Evolutionary conservation across 2,113 vertebrate species (phyloP).

Genomic region (Antigone vipio): DNA sequence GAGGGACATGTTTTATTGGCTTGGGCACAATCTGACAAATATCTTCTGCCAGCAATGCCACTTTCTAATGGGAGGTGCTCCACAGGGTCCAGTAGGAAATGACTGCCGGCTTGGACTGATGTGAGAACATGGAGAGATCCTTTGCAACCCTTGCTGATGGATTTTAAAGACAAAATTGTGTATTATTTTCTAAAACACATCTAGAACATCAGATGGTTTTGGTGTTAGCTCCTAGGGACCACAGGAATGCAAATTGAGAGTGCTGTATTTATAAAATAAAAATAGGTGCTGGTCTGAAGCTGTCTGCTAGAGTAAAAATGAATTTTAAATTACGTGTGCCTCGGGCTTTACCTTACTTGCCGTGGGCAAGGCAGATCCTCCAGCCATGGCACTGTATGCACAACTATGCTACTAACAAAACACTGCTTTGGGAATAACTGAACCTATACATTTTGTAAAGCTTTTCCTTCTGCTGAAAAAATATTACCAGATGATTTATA

Average conservation of each 20-base stretch:
- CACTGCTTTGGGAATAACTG: slow-evolving; percentile 48
- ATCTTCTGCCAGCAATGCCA: neutral
- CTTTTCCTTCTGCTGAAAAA: slow-evolving; percentile 39
- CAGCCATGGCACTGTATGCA: slow-evolving; percentile 27
- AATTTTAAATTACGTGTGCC: slow-evolving; percentile 67
- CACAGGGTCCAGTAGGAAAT: neutral
- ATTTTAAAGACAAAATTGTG: slow-evolving; percentile 45
- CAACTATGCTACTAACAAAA: slow-evolving; percentile 54
- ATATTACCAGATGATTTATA: neutral
- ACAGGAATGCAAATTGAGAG: slow-evolving; percentile 49
- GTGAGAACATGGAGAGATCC: neutral
- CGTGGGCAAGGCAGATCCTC: slow-evolving; percentile 62
- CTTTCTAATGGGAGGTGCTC: neutral
- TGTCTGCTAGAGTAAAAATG: slow-evolving; percentile 52
- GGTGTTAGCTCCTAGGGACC: slow-evolving; percentile 26
- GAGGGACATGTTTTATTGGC: neutral
- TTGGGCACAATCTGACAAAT: neutral
- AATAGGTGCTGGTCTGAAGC: slow-evolving; percentile 55
- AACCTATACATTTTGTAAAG: slow-evolving; percentile 43
- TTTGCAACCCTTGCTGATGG: neutral
- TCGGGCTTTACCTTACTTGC: slow-evolving; percentile 66
- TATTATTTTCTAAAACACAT: slow-evolving; percentile 36
- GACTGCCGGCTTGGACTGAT: neutral
- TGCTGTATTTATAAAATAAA: slow-evolving; percentile 59
- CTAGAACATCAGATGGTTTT: slow-evolving; percentile 14